Conservation (phyloP, 92 coral and sea anemone species). For the Palythoa grandiflora region DNA sequence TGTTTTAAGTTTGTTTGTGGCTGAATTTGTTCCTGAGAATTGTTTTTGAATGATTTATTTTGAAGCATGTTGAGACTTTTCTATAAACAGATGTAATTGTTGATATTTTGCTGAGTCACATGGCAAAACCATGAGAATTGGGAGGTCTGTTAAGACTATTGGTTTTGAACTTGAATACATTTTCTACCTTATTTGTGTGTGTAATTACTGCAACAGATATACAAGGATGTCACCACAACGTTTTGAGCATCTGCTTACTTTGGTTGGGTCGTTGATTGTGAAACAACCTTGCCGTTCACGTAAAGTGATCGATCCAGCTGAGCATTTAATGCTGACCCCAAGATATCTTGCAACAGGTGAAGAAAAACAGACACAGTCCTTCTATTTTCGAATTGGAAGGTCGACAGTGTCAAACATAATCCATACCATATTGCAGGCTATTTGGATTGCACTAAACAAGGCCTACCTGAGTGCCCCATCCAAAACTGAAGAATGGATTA, state of each 20-base stretch:
- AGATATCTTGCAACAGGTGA: slow-evolving; percentile 75
- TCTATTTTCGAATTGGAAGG: slow-evolving; percentile 61
- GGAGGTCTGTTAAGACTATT: slow-evolving; percentile 13
- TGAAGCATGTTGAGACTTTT: not conserved
- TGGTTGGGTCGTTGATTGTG: slow-evolving; percentile 62
- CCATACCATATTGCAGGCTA: slow-evolving; percentile 56
- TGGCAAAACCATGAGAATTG: slow-evolving; percentile 21
- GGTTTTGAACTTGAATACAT: slow-evolving; percentile 18
- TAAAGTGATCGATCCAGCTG: slow-evolving; percentile 46
- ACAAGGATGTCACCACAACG: slow-evolving; percentile 71
- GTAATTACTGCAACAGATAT: slow-evolving; percentile 47
- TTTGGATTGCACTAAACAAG: slow-evolving; percentile 65
- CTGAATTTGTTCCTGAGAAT: too few relatives aligned
- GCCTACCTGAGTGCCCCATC: slow-evolving; percentile 36
- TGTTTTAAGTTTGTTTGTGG: too few relatives aligned
- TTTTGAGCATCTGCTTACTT: slow-evolving; percentile 62
- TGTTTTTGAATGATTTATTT: too few relatives aligned
- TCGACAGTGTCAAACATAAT: slow-evolving; percentile 59
- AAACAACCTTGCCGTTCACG: slow-evolving; percentile 38
- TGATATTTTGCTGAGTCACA: slow-evolving; percentile 32
- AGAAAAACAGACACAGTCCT: slow-evolving; percentile 58
- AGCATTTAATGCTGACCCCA: slow-evolving; percentile 57
- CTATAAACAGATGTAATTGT: slow-evolving; percentile 5
- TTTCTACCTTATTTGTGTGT: slow-evolving; percentile 18
- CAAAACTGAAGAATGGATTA: slow-evolving; percentile 22